A percentile compares a stretch with the other conserved stretches of the same genome.
phyloP scores from a whole-genome alignment of 2,888 invertebrate species.

The Hypercompe scribonia region DNA sequence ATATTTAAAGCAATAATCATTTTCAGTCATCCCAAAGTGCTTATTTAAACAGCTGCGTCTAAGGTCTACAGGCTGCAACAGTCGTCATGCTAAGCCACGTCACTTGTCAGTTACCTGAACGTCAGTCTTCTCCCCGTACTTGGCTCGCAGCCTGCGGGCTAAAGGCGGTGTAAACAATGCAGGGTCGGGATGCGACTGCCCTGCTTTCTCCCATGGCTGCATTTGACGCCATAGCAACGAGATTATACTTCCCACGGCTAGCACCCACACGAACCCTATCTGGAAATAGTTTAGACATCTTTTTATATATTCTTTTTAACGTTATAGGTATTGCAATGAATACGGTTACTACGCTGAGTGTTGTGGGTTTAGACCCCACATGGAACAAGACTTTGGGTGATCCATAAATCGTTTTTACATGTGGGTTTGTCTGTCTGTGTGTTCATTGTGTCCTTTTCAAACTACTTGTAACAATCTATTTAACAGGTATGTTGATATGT shows the following conservation, averaged over 20 bases:
- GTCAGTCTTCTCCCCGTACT: slow-evolving; percentile 55
- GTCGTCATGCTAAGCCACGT: slow-evolving; percentile 26
- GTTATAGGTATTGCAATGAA: no score
- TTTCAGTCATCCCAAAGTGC: slow-evolving; percentile 7
- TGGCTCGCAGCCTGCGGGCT: slow-evolving; percentile 61
- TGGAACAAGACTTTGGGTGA: no score
- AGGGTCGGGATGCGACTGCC: slow-evolving; percentile 70
- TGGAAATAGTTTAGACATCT: slow-evolving; percentile 38
- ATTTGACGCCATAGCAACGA: slow-evolving; percentile 71
- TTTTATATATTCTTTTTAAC: not conserved
- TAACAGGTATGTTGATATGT: no score
- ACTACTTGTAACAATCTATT: no score
- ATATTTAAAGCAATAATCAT: not conserved
- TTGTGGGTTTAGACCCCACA: no score
- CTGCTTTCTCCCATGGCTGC: slow-evolving; percentile 75
- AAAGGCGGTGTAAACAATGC: slow-evolving; percentile 78
- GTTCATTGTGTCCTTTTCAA: no score
- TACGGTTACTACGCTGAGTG: no score
- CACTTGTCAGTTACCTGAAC: slow-evolving; percentile 63
- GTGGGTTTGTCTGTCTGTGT: no score
- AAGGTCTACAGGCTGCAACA: slow-evolving; percentile 8
- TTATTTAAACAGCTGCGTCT: slow-evolving; percentile 4
- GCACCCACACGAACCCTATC: slow-evolving; percentile 78
- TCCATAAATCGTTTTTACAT: no score
- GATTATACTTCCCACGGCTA: slow-evolving; percentile 69